Evolutionary conservation across 2,888 invertebrate genomes (phyloP).

Genomic region (Drosophila setosimentum): DNA sequence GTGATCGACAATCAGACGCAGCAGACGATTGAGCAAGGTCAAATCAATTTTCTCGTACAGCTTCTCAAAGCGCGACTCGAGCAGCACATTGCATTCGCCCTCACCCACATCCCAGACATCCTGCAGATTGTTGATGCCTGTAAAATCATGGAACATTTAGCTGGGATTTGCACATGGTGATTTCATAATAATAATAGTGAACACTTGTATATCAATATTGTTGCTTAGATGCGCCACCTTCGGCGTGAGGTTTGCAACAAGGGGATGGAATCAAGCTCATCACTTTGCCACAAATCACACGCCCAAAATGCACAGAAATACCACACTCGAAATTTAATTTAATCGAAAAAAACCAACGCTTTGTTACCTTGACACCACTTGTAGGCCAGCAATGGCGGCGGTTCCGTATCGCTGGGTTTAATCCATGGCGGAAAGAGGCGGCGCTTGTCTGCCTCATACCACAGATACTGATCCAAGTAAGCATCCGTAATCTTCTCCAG

Average conservation of each 20-base stretch:
- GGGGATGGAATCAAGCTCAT: conserved; percentile 88
- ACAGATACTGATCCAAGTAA: conserved; percentile 99
- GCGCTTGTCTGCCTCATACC: conserved; percentile 99
- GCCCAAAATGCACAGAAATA: conserved; percentile 83
- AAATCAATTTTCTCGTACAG: conserved; percentile 99
- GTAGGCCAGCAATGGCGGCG: conserved; percentile 95
- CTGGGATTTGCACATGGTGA: background rate
- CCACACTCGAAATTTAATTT: background rate
- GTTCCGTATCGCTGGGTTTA: conserved; percentile 99
- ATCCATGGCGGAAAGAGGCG: conserved; percentile 99
- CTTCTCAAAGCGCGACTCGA: conserved; percentile 99
- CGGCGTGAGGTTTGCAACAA: conserved; percentile 90
- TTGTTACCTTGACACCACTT: conserved; percentile 98
- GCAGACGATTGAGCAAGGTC: conserved; percentile 96
- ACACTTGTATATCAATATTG: background rate
- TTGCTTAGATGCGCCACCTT: conserved; percentile 75
- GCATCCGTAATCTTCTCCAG: conserved; percentile 99
- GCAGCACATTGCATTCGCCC: conserved; percentile 98
- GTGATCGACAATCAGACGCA: conserved; percentile 99
- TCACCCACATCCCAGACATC: conserved; percentile 99
- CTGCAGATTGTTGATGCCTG: conserved; percentile 97
- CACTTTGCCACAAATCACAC: conserved; percentile 90
- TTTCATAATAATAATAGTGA: background rate
- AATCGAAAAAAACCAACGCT: background rate
- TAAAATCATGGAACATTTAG: conserved; percentile 30